Base-by-base conservation (phyloP, 1,140 invertebrate genomes). In the Procambarus clarkii region DNA sequence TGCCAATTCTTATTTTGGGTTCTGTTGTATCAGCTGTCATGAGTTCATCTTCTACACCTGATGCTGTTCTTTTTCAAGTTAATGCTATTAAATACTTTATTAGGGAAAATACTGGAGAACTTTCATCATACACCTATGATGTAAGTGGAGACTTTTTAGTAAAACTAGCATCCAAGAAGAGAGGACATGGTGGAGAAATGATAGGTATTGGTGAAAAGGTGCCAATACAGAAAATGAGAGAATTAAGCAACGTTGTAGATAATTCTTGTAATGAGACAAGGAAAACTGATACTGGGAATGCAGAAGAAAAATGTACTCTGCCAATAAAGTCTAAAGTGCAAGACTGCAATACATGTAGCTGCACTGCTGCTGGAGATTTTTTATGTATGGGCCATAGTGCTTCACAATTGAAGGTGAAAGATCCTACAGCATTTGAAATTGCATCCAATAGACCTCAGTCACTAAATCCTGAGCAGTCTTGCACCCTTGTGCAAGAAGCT, bases 1-100 rank as follows among this genome's bases (percentile, higher is more conserved):
- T 91, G 45, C 89, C 89, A 18, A 79, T 91, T 1, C 83, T 91
- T 18, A 91, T 91, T 48, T 71, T 91, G 4, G 89, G 89, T 8
- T 91, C 89, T 60, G 83, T 91, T 64, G 81, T 91, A n/a, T 85
- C 89, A 50, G 89, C 89, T 80, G 82, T 91, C 3, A 24, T 80
- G 13, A 91, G 82, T 46, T 91, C 89, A 7, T 34, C 76, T 4
- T 64, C 89, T 50, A 85, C 83, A 21, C 76, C 82, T 46, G 76
- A 91, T 80, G 58, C 54, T 2, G 69, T 60, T 54, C 83, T 91
- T 13, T 91, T 91, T 54, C 74, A 91, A 69, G 74, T 48, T 34
- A 91, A 91, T 79, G 71, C 89, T 8, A 85, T 91, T n/a, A 91
- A 91, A 46, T 91, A 91, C 44, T 91, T 91, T 46, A 91, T 91